Percentiles rank a stretch among this genome's conserved stretches.
Conservation (phyloP, 2,888 invertebrate genomes). For the Cynaeus angustus region DNA sequence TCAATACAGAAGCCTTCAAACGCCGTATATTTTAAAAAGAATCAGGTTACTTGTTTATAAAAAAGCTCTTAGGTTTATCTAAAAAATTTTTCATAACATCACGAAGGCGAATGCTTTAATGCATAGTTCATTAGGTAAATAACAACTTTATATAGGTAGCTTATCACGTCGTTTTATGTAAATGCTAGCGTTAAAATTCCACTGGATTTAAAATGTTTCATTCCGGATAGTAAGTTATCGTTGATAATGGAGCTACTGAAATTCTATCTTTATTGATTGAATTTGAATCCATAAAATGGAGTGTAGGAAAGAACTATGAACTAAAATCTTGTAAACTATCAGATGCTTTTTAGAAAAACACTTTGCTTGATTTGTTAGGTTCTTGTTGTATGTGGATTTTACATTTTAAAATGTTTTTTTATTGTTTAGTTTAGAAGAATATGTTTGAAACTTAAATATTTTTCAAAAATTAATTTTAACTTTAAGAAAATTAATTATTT, state of each 20-base stretch:
- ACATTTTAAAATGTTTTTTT: no score
- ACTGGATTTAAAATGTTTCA: neutral
- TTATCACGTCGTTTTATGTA: slow-evolving; percentile 11
- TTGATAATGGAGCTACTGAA: slow-evolving; percentile 7
- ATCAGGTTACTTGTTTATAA: neutral
- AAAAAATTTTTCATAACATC: slow-evolving; percentile 9
- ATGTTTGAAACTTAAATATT: no score
- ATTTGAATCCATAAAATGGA: neutral
- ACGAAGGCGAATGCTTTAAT: neutral
- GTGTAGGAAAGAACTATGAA: no score
- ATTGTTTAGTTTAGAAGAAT: no score
- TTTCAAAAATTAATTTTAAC: no score
- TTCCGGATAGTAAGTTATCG: neutral
- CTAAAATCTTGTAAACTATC: no score
- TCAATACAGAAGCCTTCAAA: neutral
- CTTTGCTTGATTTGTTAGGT: no score
- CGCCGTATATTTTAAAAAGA: neutral
- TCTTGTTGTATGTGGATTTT: no score
- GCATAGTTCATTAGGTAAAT: slow-evolving; percentile 3
- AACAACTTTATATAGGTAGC: slow-evolving; percentile 6
- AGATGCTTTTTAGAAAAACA: no score
- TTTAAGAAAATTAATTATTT: no score
- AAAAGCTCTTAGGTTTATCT: slow-evolving; percentile 1
- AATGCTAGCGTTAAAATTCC: slow-evolving; percentile 7
- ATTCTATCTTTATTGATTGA: slow-evolving; percentile 7